A percentile compares a stretch with the other conserved stretches of the same genome.
phyloP scores from a whole-genome alignment of 2,797 vertebrate species.

The Arctocebus calabarensis region DNA sequence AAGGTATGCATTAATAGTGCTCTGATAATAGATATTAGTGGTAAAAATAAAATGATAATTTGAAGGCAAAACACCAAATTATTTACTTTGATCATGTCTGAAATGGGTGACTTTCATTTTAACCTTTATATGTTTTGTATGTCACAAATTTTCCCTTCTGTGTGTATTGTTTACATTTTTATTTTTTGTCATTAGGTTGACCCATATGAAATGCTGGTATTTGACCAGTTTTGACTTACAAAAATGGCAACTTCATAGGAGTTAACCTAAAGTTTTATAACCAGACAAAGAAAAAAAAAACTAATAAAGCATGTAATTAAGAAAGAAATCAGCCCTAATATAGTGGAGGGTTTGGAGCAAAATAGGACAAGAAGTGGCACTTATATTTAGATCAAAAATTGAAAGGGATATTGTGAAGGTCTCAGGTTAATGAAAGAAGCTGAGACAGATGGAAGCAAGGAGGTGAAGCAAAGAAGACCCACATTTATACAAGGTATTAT shows the following conservation, averaged over 20 bases:
- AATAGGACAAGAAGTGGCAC: background rate
- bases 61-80: background rate
- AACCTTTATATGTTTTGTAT: background rate
- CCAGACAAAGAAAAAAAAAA: background rate
- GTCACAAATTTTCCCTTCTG: background rate
- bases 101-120: background rate
- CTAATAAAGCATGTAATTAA: background rate
- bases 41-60: background rate
- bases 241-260: background rate
- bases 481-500: fast-evolving
- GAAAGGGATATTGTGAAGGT: background rate
- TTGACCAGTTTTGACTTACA: background rate
- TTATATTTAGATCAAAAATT: background rate
- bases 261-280: background rate
- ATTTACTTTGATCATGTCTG: background rate
- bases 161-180: background rate
- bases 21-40: background rate
- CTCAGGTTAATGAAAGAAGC: too few relatives aligned
- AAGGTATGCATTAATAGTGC: background rate
- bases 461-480: background rate
- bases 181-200: background rate
- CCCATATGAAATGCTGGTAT: background rate
- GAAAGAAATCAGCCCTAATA: background rate
- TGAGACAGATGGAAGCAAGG: background rate
- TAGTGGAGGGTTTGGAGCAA: background rate